phyloP scores from a whole-genome alignment of 2,797 vertebrate species.

The Tenualosa thibaudeaui region DNA sequence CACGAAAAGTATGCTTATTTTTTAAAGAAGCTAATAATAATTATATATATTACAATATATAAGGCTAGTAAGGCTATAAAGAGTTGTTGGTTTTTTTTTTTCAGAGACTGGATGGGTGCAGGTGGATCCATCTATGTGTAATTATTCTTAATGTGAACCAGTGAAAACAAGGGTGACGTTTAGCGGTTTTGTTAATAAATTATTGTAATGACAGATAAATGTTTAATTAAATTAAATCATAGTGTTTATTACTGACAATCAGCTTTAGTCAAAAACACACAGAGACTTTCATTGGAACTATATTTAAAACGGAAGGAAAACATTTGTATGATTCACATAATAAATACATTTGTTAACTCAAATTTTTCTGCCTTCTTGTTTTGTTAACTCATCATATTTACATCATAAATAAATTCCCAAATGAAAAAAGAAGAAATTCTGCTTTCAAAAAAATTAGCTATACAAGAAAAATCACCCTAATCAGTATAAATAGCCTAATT shows the following conservation, averaged over 20 bases:
- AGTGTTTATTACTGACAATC: conserved; percentile 2
- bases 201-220: background rate
- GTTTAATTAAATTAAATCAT: conserved; percentile 21
- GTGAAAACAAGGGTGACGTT: background rate
- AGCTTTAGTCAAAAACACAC: conserved; percentile 49
- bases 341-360: conserved; percentile 95
- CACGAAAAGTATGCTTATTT: background rate
- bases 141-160: background rate
- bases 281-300: conserved; percentile 76
- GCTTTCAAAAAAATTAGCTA: conserved; percentile 22
- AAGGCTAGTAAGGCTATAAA: too few species aligned
- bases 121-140: background rate
- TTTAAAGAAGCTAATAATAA: too few species aligned
- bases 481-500: background rate
- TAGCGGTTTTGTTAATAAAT: background rate
- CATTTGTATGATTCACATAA: conserved; percentile 81
- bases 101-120: background rate
- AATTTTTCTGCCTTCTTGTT: conserved; percentile 57
- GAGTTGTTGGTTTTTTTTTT: background rate
- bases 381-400: conserved; percentile 73
- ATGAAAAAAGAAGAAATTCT: conserved; percentile 64
- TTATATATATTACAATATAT: too few species aligned
- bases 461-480: background rate
- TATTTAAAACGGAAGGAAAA: conserved; percentile 87
- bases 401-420: conserved; percentile 95